A percentile compares a stretch with the other conserved stretches of the same genome.
Conservation (phyloP, 2,797 vertebrate species). For the Graptemys geographica region DNA sequence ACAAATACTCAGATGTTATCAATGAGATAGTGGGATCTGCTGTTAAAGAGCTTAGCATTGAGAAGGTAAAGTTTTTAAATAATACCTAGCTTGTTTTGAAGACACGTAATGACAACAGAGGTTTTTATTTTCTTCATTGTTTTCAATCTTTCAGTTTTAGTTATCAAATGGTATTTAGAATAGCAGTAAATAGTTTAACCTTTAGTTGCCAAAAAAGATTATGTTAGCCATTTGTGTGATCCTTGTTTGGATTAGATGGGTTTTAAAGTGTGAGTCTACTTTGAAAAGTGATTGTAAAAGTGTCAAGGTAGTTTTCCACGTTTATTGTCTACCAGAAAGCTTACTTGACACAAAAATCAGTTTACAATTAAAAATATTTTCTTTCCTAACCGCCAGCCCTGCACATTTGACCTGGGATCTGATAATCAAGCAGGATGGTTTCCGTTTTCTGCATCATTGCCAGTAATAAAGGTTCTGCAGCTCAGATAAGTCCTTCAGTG, state of each 20-base stretch:
- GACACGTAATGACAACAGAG: neutral
- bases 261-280: neutral
- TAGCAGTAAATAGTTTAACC: neutral
- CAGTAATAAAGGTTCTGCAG: neutral
- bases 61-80: constrained; percentile 84
- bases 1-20: constrained; percentile 88
- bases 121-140: neutral
- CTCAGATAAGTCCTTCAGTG: neutral
- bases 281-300: neutral
- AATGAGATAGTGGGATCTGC: constrained; percentile 91
- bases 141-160: neutral
- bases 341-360: neutral
- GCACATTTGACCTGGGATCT: neutral
- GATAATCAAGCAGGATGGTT: neutral
- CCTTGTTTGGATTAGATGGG: neutral
- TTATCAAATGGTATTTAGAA: neutral
- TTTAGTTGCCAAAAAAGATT: neutral
- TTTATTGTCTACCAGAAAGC: neutral
- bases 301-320: neutral
- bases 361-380: neutral
- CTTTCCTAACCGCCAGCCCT: neutral
- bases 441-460: neutral
- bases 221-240: neutral
- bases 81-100: neutral
- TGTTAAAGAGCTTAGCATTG: constrained; percentile 94